These are phyloP conservation scores for Cuniculus paca DNA, from an alignment of 2,797 vertebrate species.

Conservation along the genomic window DNA sequence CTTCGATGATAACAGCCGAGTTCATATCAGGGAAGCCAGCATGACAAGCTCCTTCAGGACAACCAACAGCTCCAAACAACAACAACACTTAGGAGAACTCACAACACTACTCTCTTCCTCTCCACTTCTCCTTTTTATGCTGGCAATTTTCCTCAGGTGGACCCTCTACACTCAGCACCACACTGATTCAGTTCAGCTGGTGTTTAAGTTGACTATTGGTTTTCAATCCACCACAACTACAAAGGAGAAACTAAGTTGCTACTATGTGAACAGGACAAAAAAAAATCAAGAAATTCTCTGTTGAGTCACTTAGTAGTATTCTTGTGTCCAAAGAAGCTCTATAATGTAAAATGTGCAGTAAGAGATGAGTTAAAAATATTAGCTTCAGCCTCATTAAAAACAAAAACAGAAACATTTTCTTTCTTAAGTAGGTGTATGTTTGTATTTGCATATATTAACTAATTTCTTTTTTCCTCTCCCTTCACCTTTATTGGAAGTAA, in stretches of 20 bases:
- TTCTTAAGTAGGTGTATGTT: not conserved
- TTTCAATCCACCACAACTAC: too few species aligned
- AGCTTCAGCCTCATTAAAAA: not conserved
- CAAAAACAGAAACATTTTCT: not conserved
- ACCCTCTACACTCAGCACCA: too few species aligned
- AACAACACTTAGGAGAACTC: too few species aligned
- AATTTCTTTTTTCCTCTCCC: not conserved
- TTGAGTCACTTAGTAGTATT: not conserved
- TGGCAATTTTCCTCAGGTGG: too few species aligned
- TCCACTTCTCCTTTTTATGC: too few species aligned
- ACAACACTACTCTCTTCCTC: too few species aligned
- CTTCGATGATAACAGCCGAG: too few species aligned
- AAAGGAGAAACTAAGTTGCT: not conserved
- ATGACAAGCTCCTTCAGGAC: too few species aligned
- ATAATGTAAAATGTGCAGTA: fast-evolving
- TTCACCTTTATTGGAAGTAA: not conserved
- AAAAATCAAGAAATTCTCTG: not conserved
- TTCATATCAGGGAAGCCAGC: too few species aligned
- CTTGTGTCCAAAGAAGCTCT: not conserved
- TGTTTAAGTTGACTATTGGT: too few species aligned
- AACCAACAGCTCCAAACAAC: too few species aligned
- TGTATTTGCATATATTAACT: not conserved
- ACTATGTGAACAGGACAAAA: not conserved
- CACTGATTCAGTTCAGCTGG: too few species aligned
- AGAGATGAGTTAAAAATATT: not conserved